Base-by-base conservation (phyloP, 2,797 vertebrate genomes). In the Pteropus rufus region DNA sequence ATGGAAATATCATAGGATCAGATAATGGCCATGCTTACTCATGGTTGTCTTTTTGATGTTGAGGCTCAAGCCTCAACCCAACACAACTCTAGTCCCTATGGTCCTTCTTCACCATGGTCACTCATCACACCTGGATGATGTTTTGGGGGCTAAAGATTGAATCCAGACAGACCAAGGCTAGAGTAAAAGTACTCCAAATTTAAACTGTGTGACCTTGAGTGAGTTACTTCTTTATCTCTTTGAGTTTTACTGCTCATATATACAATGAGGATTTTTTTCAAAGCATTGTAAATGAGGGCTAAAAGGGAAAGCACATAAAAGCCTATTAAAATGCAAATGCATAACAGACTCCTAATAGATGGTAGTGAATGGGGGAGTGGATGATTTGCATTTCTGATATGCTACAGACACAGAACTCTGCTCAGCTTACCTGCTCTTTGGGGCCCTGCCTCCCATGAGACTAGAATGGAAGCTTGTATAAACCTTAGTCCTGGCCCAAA, bases 291-390 rank as follows among this genome's bases (percentile, higher is more conserved):
- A 93, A 86, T 80, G 46, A 62, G 36, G 12, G 54, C 62, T 49
- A 56, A 54, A 83, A 46, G 52, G 73, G 18, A 77, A 90, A 87
- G 23, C 34, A 34, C 54, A 72, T 77, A 90, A 86, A 95, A 82
- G 1, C 4, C 11, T n/a, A 49, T 75, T 90, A 89, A 95, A 91
- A 94, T 88, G 29, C 29, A 94, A 91, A 80, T 92, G 12, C 0
- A 1, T 84, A 69, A 44, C 21, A 18, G 56, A 41, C 49, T 69
- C 14, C 7, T 84, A 58, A 54, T 52, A 86, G 34, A 16, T 34
- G n/a, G 21, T 60, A 34, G 1, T 44, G 24, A 11, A 14, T 86
- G 9, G 9, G 46, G 4, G 15, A 73, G 23, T 26, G 26, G 23
- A 5, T 29, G 3, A 15, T 49, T 73, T 62, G 16, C n/a, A 52